Percentiles rank a stretch among this genome's conserved stretches.
These are phyloP conservation scores for Ophonus ardosiacus DNA, from an alignment of 2,888 invertebrate species.

Conservation along the genomic window DNA sequence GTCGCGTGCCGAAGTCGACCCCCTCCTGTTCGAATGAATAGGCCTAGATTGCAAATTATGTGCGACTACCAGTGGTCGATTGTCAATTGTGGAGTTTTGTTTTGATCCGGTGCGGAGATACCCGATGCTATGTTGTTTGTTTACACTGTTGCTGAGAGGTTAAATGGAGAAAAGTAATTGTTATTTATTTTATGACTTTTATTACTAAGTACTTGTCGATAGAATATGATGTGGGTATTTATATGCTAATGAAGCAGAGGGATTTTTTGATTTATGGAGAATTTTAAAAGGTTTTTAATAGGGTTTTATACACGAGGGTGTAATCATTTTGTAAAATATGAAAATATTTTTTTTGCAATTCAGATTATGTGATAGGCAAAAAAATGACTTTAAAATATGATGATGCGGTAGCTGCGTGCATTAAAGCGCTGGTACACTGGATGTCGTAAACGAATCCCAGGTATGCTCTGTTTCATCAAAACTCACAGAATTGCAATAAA, in stretches of 20 bases:
- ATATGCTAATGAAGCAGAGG: constrained; percentile 10
- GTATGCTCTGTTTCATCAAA: no score
- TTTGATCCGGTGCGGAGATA: constrained; percentile 50
- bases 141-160: constrained; percentile 39
- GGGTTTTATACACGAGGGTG: constrained; percentile 7
- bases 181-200: constrained; percentile 43
- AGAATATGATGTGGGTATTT: constrained; percentile 24
- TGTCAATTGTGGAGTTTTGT: constrained; percentile 37
- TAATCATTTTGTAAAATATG: constrained; percentile 9
- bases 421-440: no score
- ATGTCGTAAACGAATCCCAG: no score
- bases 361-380: neutral
- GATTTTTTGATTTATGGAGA: constrained; percentile 19
- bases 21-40: constrained; percentile 65
- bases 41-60: constrained; percentile 70
- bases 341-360: neutral
- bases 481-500: no score
- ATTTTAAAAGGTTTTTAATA: constrained; percentile 35
- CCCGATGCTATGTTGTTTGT: constrained; percentile 26
- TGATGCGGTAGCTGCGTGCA: no score
- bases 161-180: constrained; percentile 42
- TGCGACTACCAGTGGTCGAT: constrained; percentile 65
- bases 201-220: constrained; percentile 10
- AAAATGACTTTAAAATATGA: neutral
- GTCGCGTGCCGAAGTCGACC: constrained; percentile 51